Conservation (phyloP, 2,797 vertebrate species). For the Antrozous pallidus region DNA sequence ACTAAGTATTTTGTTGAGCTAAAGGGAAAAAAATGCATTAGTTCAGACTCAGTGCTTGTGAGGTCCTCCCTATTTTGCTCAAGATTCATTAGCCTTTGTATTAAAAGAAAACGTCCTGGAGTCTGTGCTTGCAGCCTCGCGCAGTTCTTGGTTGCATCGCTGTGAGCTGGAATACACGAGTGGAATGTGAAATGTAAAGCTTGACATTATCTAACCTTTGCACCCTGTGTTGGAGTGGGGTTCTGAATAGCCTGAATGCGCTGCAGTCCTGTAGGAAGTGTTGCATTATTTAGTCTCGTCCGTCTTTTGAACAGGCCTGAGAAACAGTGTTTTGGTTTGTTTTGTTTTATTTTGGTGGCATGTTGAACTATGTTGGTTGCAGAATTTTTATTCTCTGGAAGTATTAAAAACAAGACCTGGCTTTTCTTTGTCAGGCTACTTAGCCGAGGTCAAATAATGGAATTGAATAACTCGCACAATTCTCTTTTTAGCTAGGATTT, state of each 20-base stretch:
- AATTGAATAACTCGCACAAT: constrained; percentile 3
- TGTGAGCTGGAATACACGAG: constrained; percentile 31
- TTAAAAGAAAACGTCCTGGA: constrained; percentile 41
- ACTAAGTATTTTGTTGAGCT: constrained; percentile 31
- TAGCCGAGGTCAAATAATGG: constrained; percentile 1
- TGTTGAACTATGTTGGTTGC: constrained; percentile 43
- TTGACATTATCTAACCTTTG: constrained; percentile 37
- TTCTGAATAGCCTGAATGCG: constrained; percentile 57
- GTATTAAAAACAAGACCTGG: constrained; percentile 41
- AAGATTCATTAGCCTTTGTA: neutral
- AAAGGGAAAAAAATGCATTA: constrained; percentile 27
- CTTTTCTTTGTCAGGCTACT: constrained; percentile 35
- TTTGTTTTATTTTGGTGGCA: neutral
- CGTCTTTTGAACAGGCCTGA: constrained; percentile 4
- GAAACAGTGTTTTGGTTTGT: neutral
- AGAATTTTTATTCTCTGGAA: constrained; percentile 50
- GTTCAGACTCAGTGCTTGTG: constrained; percentile 49
- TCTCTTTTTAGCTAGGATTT: constrained; percentile 23
- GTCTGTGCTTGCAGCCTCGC: neutral
- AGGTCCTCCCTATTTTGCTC: constrained; percentile 64
- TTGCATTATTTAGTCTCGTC: constrained; percentile 55
- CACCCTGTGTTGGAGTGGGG: constrained; percentile 28
- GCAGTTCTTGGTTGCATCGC: constrained; percentile 26
- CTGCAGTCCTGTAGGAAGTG: constrained; percentile 28
- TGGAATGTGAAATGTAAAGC: constrained; percentile 58